Conservation (phyloP, 1,140 invertebrate species). For the Pomacea maculata region DNA sequence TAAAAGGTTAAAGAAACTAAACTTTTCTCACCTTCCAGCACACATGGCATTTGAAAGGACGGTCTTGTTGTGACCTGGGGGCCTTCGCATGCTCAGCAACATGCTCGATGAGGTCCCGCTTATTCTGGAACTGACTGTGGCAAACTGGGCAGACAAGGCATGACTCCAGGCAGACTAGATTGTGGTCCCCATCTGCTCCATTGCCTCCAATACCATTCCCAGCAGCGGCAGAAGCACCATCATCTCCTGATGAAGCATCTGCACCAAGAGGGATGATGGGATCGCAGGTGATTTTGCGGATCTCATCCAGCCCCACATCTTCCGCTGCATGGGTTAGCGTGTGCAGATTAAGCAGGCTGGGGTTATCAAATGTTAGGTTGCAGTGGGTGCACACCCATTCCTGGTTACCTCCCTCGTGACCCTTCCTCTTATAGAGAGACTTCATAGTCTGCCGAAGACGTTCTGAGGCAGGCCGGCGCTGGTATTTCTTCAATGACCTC, state of each 20-base stretch:
- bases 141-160: slow-evolving; percentile 58
- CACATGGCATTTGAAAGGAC: slow-evolving; percentile 69
- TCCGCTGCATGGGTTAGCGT: slow-evolving; percentile 69
- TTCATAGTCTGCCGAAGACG: slow-evolving; percentile 52
- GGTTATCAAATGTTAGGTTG: slow-evolving; percentile 70
- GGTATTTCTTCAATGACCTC: slow-evolving; percentile 60
- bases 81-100: slow-evolving; percentile 70
- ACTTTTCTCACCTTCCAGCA: slow-evolving; percentile 71
- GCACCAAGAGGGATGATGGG: background rate
- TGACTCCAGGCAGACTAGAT: slow-evolving; percentile 38
- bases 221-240: background rate
- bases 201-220: background rate
- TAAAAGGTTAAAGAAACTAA: too few relatives aligned
- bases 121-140: slow-evolving; percentile 62
- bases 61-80: slow-evolving; percentile 54
- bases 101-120: slow-evolving; percentile 70
- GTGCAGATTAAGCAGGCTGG: slow-evolving; percentile 70
- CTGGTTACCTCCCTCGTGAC: slow-evolving; percentile 49
- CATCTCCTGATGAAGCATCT: slow-evolving; percentile 1
- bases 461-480: slow-evolving; percentile 49
- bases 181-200: slow-evolving; percentile 19
- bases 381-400: slow-evolving; percentile 72
- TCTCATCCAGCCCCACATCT: slow-evolving; percentile 54
- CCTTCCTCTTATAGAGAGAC: slow-evolving; percentile 58
- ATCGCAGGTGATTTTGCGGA: slow-evolving; percentile 38